Base-by-base conservation (phyloP, 2,797 vertebrate species). In the Chelidonichthys spinosus region DNA sequence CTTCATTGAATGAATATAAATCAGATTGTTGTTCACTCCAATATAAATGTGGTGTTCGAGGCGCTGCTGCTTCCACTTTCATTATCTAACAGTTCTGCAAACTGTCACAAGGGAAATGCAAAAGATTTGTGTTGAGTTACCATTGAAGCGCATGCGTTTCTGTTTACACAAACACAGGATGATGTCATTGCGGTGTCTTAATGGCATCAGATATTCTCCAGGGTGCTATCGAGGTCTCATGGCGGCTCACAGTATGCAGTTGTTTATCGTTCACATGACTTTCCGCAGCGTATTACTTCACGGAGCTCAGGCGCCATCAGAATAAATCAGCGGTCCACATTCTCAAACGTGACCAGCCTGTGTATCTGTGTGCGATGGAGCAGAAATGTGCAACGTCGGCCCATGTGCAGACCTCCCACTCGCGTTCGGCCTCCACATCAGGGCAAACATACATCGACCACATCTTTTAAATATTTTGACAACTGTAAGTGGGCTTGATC, bases 121-220 rank as follows among this genome's bases (percentile, higher is more conserved):
- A 18, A 53, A 0, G 33, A 37, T 25, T 37, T 47, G 50, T 44
- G 49, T 65, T 54, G 25, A 36, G 50, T 47, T 53, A 52, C 37
- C 52, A 47, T 65, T n/a, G 25, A 71, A 66, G 2, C 74, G 58
- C 47, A 77, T 63, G 64, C 74, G 64, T 77, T 32, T 76, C 59
- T 80, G 69, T 78, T 87, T 71, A 81, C 72, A 54, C 76, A 69
- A 69, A 78, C 35, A 69, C 62, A 81, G 61, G 78, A 63, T 65
- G 72, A 71, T 85, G 69, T 79, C 68, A 78, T 60, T 67, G 72
- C 84, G 74, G 63, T n/a, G 59, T 58, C 82, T 52, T 81, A 85
- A 88, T 85, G 76, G 39, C 79, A 83, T 44, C 69, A 88, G 87
- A 87, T 85, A 87, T 84, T 66, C 82, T 79, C 84, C 52, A 17